Conservation (phyloP, 1,140 invertebrate genomes). For the Listronotus oregonensis region DNA sequence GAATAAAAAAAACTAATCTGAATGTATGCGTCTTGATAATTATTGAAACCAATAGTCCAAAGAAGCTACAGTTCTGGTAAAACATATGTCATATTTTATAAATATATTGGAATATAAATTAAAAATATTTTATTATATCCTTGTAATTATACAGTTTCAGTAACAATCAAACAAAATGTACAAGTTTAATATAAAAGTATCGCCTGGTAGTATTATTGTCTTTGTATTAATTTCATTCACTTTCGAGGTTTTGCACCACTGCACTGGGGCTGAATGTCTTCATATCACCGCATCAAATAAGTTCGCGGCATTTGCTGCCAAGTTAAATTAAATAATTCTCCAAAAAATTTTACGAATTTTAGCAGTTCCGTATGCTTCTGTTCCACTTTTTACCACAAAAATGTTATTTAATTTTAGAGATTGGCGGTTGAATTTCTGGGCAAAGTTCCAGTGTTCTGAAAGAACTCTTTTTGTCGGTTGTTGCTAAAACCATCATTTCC, state of each 20-base stretch:
- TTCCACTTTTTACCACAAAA: slow-evolving; percentile 21
- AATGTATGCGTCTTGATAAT: too few species aligned
- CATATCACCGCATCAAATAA: slow-evolving; percentile 14
- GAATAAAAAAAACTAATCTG: too few species aligned
- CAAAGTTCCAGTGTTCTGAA: slow-evolving; percentile 9
- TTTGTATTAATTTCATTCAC: too few species aligned
- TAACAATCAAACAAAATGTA: too few species aligned
- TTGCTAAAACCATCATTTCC: slow-evolving; percentile 1
- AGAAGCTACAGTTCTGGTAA: too few species aligned
- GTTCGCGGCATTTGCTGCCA: slow-evolving; percentile 14
- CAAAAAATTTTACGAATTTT: slow-evolving; percentile 24
- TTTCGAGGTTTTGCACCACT: background rate
- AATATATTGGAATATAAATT: too few species aligned
- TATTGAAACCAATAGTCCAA: too few species aligned
- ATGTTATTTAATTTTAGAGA: slow-evolving; percentile 25
- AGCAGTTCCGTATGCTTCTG: slow-evolving; percentile 23
- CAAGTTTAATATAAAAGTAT: too few species aligned
- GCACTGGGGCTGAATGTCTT: slow-evolving; percentile 10
- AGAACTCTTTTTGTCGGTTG: slow-evolving; percentile 1
- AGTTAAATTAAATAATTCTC: slow-evolving; percentile 30
- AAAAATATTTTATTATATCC: too few species aligned
- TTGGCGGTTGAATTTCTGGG: slow-evolving; percentile 22
- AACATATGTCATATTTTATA: too few species aligned
- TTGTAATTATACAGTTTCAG: too few species aligned
- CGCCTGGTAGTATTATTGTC: too few species aligned